Evolutionary conservation across 2,113 vertebrate species (phyloP), one percentile per base, ranked within the genome.

Genomic region (Ammodytes dubius): DNA sequence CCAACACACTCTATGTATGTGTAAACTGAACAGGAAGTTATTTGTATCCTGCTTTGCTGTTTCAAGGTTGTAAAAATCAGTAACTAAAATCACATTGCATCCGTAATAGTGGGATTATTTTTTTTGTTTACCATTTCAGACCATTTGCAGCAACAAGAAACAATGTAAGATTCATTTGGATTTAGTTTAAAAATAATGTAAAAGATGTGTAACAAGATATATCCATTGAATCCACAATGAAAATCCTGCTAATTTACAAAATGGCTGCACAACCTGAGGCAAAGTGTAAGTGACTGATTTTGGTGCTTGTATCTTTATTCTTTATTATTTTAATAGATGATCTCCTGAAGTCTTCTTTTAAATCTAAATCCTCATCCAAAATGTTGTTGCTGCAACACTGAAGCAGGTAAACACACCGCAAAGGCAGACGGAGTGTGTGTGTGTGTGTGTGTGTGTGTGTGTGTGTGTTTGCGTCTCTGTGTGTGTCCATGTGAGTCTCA

Each of bases 401-500:
- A 67, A 17, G 37, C 70, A 52, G 27, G 35, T 46, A 59, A 72
- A 77, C 56, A 39, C 53, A 68, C 19, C 4, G 53, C 60, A 5
- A 12, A 42, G 68, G 27, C 27, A 27, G 27, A 1, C 27, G 27
- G 27, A 1, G 27, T 27, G 27, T 10, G 19, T 63, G 5, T 39
- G 45, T 46, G n/a, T 57, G 27, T 27, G 27, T 27, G 27, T 27
- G 27, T 27, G 27, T 1, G 27, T 27, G 27, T 27, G 27, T 27
- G 27, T 27, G 27, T 27, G 27, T 27, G 27, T 27, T 1, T 27
- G 27, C 2, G 27, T 27, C 27, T 27, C 27, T 27, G 27, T 27
- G 27, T 27, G 27, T 27, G 27, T 27, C n/a, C n/a, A n/a, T n/a
- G n/a, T n/a, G n/a, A n/a, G n/a, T n/a, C n/a, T n/a, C n/a, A n/a